Base-by-base conservation (phyloP, 2,888 invertebrate species). In the Lasioglossum figueresi region DNA sequence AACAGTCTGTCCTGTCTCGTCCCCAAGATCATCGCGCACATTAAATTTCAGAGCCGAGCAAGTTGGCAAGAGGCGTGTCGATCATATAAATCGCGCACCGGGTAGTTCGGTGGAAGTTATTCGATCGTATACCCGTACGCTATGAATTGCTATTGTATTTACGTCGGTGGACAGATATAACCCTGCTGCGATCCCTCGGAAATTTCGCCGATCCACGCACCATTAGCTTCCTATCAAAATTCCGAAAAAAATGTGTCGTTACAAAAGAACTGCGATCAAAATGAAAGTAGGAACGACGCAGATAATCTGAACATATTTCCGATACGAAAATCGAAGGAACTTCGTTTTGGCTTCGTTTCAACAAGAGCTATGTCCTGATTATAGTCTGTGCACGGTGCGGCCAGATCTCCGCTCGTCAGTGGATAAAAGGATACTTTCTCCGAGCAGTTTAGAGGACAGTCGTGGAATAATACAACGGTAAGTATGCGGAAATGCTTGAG, bases 11-110 rank as follows among this genome's bases (percentile, higher is more conserved):
- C 52, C 52, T 52, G n/a, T n/a, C 52, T 52, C 40, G 59, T 27
- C 4, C 19, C 19, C 59, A 16, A 59, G 56, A 40, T 19, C 16
- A 4, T 31, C 63, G 75, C 4, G 43, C 19, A 37, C 8, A 31
- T 76, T 59, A 76, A 56, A 68, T 73, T 82, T 82, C 45, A 34
- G 34, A 52, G 4, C 23, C 43, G 23, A 27, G 56, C 37, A n/a
- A 31, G 66, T 76, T 82, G 82, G 76, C 82, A 76, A 76, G 71
- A 52, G n/a, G 19, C 43, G 16, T 27, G 63, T 66, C 34, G 76
- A 81, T 83, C 71, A 83, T 63, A 72, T 82, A 82, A 82, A 83
- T 83, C 45, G 52, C 43, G 72, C 40, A 63, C 52, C 43, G 34
- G 52, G 34, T 43, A 37, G 71, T 76, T 63, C 34, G 40, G 59